Evolutionary conservation across 1,140 invertebrate species (phyloP).

Genomic region (Drosophila persimilis): DNA sequence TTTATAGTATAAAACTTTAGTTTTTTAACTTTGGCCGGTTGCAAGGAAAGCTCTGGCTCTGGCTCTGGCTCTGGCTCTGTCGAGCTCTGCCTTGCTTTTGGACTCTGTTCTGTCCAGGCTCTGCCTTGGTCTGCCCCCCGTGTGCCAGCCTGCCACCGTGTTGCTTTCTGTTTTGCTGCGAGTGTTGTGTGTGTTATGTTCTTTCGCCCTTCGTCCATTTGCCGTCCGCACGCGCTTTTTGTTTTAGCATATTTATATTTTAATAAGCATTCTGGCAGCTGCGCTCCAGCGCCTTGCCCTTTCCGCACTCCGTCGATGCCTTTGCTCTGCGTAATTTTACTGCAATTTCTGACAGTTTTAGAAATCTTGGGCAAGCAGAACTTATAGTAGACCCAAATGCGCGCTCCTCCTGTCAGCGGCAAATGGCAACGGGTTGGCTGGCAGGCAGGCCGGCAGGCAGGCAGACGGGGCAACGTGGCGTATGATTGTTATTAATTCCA

Average conservation of each 20-base stretch:
- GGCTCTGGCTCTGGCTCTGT: constrained; percentile 1
- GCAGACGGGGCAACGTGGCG: constrained; percentile 64
- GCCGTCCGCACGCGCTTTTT: constrained; percentile 58
- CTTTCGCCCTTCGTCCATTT: constrained; percentile 48
- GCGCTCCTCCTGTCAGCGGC: constrained; percentile 65
- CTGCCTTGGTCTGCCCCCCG: too few species aligned
- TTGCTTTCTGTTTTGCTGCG: constrained; percentile 27
- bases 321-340: constrained; percentile 63
- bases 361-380: constrained; percentile 75
- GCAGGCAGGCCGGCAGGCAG: neutral
- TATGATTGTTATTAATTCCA: constrained; percentile 82
- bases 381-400: constrained; percentile 72
- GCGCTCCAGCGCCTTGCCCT: constrained; percentile 52
- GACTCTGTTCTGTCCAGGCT: too few species aligned
- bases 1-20: constrained; percentile 81
- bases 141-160: neutral
- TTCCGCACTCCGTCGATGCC: constrained; percentile 34
- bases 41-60: constrained; percentile 17
- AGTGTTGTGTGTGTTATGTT: constrained; percentile 28
- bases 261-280: constrained; percentile 80
- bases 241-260: constrained; percentile 80
- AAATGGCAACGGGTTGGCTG: constrained; percentile 52
- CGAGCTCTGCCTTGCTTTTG: constrained; percentile 10
- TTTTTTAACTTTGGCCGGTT: constrained; percentile 71
- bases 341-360: constrained; percentile 80